Percentiles rank a stretch among this genome's conserved stretches.
Evolutionary conservation across 2,113 vertebrate species (phyloP).

Genomic region (Lophochroa leadbeateri): DNA sequence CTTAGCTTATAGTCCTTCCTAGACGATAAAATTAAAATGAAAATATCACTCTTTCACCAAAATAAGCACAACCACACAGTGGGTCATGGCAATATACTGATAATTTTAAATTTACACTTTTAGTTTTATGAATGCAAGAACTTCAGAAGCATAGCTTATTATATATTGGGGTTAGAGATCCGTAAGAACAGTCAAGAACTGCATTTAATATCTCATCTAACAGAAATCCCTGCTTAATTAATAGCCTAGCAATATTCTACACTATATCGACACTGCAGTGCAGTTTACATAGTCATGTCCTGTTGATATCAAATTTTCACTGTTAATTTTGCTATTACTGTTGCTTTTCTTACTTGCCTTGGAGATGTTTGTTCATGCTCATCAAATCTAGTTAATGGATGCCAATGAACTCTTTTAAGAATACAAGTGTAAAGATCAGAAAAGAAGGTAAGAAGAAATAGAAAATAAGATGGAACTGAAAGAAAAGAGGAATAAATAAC

Average conservation of each 20-base stretch:
- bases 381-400: not conserved
- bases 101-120: not conserved
- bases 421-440: not conserved
- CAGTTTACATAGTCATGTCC: not conserved
- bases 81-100: not conserved
- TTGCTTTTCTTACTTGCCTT: not conserved
- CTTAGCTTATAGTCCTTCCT: not conserved
- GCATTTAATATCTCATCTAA: not conserved
- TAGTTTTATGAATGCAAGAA: not conserved
- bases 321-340: not conserved
- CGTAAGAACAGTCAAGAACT: not conserved
- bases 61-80: not conserved
- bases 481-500: not conserved
- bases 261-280: not conserved
- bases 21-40: not conserved
- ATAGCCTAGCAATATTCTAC: not conserved
- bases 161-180: not conserved
- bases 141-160: not conserved
- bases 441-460: not conserved
- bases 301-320: not conserved
- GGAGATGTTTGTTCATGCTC: not conserved
- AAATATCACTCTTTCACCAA: not conserved
- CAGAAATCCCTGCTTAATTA: constrained; percentile 5
- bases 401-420: constrained; percentile 16
- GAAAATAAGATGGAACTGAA: not conserved